Evolutionary conservation across 2,113 vertebrate genomes (phyloP), one percentile per base, ranked within the genome.

Genomic region (Chionodraco myersi): DNA sequence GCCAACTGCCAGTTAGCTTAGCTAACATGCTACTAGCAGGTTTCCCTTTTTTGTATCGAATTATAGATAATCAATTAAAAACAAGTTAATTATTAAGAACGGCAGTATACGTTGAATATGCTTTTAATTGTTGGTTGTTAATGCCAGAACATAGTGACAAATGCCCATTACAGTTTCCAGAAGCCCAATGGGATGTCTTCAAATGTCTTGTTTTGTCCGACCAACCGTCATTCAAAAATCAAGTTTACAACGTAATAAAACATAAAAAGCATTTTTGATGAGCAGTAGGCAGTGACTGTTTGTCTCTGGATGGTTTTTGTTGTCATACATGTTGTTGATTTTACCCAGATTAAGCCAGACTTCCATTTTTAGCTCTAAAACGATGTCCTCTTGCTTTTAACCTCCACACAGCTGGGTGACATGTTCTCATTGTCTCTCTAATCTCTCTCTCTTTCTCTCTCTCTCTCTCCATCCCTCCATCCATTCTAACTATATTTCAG

Each of bases 401-500:
- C 34, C 52, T 75, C 48, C 26, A 26, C 52, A 72, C 57, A 57
- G 45, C 58, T 18, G 6, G 56, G 52, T 58, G 18, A 82, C 61
- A 61, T 71, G 45, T 58, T 75, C 26, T 18, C 60, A 84, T 72
- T 88, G 44, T 83, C 41, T 74, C 52, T 69, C 54, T 86, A 74
- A 86, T 80, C 71, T 77, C 18, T 51, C 49, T 16, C 10, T 18
- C 7, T 15, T 7, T 72, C 5, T 10, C 23, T 18, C 7, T 15
- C 10, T 83, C 41, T 74, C 52, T 69, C 54, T 86, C 71, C n/a
- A n/a, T n/a, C n/a, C n/a, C n/a, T 10, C 23, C 12, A 12, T 59
- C 26, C 0, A 0, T 59, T 21, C 47, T 15, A 36, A 36, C n/a
- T 83, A 9, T 65, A 23, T 91, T 91, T 70, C 88, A 96, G 93